These are phyloP conservation scores for Lysandra coridon DNA, from an alignment of 2,888 invertebrate species.

Conservation along the genomic window DNA sequence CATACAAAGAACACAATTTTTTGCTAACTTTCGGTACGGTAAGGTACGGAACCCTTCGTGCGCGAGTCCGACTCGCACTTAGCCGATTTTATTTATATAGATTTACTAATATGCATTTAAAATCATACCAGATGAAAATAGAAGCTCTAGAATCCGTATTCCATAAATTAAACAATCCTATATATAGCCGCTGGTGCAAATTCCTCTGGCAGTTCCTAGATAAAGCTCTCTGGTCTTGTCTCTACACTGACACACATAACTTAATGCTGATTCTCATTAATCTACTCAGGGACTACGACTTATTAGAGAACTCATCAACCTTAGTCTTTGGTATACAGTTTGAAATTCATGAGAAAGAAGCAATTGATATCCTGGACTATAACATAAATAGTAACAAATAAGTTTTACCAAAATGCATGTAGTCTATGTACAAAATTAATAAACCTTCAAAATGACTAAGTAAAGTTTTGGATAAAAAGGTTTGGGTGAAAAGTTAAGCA, in stretches of 20 bases:
- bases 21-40: too few relatives aligned
- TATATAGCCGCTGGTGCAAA: slow-evolving; percentile 14
- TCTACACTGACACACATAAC: slow-evolving; percentile 6
- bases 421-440: too few relatives aligned
- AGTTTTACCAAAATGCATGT: too few relatives aligned
- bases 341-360: slow-evolving; percentile 5
- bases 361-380: not conserved
- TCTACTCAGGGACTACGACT: not conserved
- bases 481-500: too few relatives aligned
- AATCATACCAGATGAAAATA: not conserved
- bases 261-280: slow-evolving; percentile 20
- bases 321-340: not conserved
- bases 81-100: too few relatives aligned
- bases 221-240: slow-evolving; percentile 14
- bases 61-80: too few relatives aligned
- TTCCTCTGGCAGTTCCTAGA: slow-evolving; percentile 17
- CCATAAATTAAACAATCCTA: slow-evolving; percentile 24
- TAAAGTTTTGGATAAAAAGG: too few relatives aligned
- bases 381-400: not conserved
- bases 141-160: slow-evolving; percentile 13
- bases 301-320: slow-evolving; percentile 7
- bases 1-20: too few relatives aligned
- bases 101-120: not conserved
- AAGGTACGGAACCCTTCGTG: too few relatives aligned
- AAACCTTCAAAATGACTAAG: too few relatives aligned